phyloP scores from a whole-genome alignment of 2,113 vertebrate species.

The Spheniscus mendiculus region DNA sequence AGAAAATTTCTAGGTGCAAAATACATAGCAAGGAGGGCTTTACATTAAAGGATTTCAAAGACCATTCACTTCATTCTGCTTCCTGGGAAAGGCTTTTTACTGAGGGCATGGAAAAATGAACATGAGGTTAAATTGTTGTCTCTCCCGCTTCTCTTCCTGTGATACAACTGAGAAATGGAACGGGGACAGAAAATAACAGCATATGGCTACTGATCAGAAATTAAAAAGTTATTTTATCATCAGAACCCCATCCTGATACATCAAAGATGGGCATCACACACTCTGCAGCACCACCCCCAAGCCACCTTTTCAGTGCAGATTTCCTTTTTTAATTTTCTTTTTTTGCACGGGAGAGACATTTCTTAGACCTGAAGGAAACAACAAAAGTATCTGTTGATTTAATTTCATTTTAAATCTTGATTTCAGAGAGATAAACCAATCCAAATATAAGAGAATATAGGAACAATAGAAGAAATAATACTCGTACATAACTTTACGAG shows the following conservation, averaged over 20 bases:
- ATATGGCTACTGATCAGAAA: neutral
- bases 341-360: neutral
- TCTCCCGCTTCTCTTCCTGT: neutral
- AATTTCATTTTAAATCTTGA: neutral
- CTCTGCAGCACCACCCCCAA: neutral
- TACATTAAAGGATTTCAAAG: neutral
- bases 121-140: neutral
- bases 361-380: neutral
- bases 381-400: neutral
- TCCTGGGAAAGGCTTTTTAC: neutral
- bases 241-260: neutral
- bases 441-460: neutral
- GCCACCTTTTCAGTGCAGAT: neutral
- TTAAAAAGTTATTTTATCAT: neutral
- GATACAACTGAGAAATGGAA: neutral
- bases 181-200: neutral
- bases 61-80: neutral
- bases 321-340: neutral
- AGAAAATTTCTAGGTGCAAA: neutral
- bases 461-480: neutral
- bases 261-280: accelerated
- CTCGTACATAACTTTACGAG: neutral
- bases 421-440: neutral
- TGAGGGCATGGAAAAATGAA: neutral
- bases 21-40: neutral